These are phyloP conservation scores for Drosophila prostipennis DNA, from an alignment of 2,888 invertebrate species.

Conservation along the genomic window DNA sequence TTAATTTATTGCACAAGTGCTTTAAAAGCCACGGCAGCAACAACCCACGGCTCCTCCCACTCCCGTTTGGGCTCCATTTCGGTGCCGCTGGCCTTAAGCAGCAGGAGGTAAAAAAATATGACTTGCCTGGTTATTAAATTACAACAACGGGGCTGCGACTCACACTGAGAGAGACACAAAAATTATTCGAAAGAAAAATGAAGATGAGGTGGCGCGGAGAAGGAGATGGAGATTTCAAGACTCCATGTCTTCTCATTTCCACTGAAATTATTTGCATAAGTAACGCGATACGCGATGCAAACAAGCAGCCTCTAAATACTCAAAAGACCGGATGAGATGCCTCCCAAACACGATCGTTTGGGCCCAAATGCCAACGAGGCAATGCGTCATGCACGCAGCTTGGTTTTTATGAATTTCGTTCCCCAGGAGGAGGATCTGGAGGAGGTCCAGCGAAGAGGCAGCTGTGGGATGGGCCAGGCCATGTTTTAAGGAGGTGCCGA, in stretches of 20 bases:
- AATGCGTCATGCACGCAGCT: constrained; percentile 73
- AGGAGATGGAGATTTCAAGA: constrained; percentile 34
- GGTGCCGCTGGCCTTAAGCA: constrained; percentile 64
- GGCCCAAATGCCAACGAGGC: constrained; percentile 70
- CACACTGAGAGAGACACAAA: constrained; percentile 77
- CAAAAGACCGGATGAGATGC: constrained; percentile 52
- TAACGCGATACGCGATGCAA: constrained; percentile 75
- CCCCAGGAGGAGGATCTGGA: constrained; percentile 14
- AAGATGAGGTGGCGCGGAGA: constrained; percentile 1
- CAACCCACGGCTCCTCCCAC: constrained; percentile 44
- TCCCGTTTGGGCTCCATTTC: constrained; percentile 37
- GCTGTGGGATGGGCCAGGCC: too few relatives aligned
- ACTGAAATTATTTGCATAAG: constrained; percentile 80
- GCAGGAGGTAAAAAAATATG: constrained; percentile 76
- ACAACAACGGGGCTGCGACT: constrained; percentile 66
- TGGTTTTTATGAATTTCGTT: constrained; percentile 10
- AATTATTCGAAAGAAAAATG: constrained; percentile 57
- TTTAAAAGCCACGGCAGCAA: constrained; percentile 69
- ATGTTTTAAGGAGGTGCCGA: constrained; percentile 15
- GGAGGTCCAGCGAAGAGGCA: background rate
- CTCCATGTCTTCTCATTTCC: constrained; percentile 73
- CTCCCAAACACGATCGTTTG: constrained; percentile 75
- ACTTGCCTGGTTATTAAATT: constrained; percentile 76
- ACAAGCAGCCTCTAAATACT: constrained; percentile 44
- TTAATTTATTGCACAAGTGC: constrained; percentile 80